Percentiles rank a stretch among this genome's conserved stretches.
These are phyloP conservation scores for Panzeria rudis DNA, from an alignment of 2,888 invertebrate species.

Conservation along the genomic window DNA sequence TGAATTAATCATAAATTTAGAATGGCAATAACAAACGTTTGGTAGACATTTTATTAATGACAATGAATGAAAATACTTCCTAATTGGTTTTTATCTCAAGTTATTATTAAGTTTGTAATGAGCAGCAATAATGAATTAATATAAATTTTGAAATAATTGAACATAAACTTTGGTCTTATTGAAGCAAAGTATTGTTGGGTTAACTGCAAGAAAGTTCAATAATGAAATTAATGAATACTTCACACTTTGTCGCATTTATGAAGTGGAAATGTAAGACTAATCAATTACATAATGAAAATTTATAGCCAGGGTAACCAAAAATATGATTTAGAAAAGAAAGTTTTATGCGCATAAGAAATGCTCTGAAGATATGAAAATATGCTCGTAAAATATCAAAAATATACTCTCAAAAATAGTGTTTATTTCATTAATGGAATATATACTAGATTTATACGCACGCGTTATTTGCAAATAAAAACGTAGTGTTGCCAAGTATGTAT, in stretches of 20 bases:
- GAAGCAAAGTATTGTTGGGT: neutral
- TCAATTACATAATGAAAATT: neutral
- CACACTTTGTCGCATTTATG: neutral
- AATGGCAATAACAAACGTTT: neutral
- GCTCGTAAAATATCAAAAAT: no score
- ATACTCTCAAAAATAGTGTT: no score
- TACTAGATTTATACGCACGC: no score
- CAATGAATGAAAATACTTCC: conserved; percentile 3
- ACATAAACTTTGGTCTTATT: neutral
- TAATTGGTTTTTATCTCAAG: neutral
- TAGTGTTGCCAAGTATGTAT: no score
- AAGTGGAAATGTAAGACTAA: neutral
- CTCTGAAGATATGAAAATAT: no score
- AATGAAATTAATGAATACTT: neutral
- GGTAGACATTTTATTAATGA: neutral
- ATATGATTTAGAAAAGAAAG: no score
- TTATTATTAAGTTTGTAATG: neutral
- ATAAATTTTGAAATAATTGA: neutral
- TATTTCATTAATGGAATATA: no score
- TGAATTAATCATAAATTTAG: conserved; percentile 4
- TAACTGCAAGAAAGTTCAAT: neutral
- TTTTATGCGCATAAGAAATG: no score
- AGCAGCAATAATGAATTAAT: neutral
- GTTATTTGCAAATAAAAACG: no score
- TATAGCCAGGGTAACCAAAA: neutral